These are phyloP conservation scores for Diarsia mendica DNA, from an alignment of 2,888 invertebrate species.

Conservation along the genomic window DNA sequence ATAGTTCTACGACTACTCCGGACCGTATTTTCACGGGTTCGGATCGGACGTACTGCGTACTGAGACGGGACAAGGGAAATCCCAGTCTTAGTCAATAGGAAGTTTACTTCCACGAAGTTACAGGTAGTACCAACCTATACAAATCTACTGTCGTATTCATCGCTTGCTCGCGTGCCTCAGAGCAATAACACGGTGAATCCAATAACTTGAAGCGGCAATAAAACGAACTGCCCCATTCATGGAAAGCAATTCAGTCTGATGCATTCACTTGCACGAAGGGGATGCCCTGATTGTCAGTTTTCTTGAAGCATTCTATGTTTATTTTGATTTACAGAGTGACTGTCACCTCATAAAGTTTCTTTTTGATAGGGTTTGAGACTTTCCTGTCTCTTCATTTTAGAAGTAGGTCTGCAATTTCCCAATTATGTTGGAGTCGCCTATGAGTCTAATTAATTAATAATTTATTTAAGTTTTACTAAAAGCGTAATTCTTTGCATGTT, in stretches of 20 bases:
- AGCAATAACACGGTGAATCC: conserved; percentile 48
- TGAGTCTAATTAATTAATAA: too few relatives aligned
- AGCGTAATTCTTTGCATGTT: neutral
- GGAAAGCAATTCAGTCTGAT: conserved; percentile 64
- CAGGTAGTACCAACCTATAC: conserved; percentile 1
- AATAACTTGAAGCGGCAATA: conserved; percentile 63
- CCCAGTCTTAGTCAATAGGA: neutral
- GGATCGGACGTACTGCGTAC: too few relatives aligned
- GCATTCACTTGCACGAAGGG: conserved; percentile 59
- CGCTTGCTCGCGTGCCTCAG: conserved; percentile 49
- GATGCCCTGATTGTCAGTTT: conserved; percentile 32
- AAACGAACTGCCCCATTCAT: conserved; percentile 56
- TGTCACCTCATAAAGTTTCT: conserved; percentile 30
- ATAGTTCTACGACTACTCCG: too few relatives aligned
- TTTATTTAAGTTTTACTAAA: too few relatives aligned
- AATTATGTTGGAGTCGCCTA: too few relatives aligned
- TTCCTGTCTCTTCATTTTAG: neutral
- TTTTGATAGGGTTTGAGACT: neutral
- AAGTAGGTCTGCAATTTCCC: too few relatives aligned
- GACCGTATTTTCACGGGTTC: too few relatives aligned
- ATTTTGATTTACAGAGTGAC: conserved; percentile 23
- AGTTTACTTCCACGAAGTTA: neutral
- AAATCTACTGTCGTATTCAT: conserved; percentile 25
- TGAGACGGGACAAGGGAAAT: too few relatives aligned
- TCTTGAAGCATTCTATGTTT: conserved; percentile 5